These are phyloP conservation scores for Carassius auratus DNA, from an alignment of 2,113 vertebrate genomes.

Conservation along the genomic window DNA sequence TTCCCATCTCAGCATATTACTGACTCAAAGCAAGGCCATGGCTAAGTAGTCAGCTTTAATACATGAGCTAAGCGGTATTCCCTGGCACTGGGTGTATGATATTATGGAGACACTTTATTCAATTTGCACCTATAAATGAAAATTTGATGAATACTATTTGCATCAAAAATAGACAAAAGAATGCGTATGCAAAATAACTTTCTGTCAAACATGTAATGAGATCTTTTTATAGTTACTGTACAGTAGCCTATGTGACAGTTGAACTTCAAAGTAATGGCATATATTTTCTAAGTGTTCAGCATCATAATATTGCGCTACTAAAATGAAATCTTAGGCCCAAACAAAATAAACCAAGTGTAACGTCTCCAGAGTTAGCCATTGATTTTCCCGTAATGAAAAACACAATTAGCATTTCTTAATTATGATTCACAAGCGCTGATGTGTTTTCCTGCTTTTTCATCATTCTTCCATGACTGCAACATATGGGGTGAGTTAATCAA, in stretches of 20 bases:
- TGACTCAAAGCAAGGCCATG: slow-evolving; percentile 2
- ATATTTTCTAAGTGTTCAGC: neutral
- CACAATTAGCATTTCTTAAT: slow-evolving; percentile 66
- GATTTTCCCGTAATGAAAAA: slow-evolving; percentile 64
- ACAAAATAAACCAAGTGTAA: slow-evolving; percentile 57
- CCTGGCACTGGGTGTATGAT: slow-evolving; percentile 3
- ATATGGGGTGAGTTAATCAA: slow-evolving; percentile 71
- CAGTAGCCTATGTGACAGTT: neutral
- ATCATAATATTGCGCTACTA: neutral
- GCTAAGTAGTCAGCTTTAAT: slow-evolving; percentile 40
- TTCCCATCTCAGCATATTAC: slow-evolving; percentile 53
- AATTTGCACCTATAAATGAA: neutral
- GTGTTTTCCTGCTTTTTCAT: slow-evolving; percentile 57
- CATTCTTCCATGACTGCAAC: slow-evolving; percentile 58
- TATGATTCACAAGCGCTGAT: slow-evolving; percentile 66
- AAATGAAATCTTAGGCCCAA: slow-evolving; percentile 53
- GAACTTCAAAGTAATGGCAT: neutral
- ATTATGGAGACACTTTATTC: slow-evolving; percentile 20
- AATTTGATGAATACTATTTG: neutral
- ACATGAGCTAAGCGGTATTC: slow-evolving; percentile 9
- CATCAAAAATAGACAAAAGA: neutral
- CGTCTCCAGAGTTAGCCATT: slow-evolving; percentile 49
- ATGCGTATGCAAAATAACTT: neutral
- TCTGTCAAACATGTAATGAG: neutral
- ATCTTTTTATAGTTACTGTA: neutral